A percentile compares a stretch with the other conserved stretches of the same genome.
Evolutionary conservation across 2,797 vertebrate species (phyloP).

Genomic region (Esox masquinongy): DNA sequence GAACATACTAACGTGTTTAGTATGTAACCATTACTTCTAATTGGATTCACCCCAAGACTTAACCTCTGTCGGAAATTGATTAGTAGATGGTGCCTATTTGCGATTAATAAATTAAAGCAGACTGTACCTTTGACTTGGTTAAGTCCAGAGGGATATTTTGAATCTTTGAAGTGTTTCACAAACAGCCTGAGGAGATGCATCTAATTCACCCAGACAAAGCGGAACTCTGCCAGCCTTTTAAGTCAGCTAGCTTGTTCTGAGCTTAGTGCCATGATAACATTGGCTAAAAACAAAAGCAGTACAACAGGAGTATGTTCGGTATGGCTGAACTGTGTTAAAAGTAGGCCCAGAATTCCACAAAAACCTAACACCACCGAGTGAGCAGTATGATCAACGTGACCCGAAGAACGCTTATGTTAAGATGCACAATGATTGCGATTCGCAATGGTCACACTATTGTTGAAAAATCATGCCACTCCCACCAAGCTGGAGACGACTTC

Average conservation of each 20-base stretch:
- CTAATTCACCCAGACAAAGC: neutral
- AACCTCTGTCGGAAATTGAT: slow-evolving; percentile 41
- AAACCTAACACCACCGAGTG: neutral
- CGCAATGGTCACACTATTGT: too few species aligned
- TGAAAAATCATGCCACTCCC: too few species aligned
- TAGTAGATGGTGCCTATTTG: slow-evolving; percentile 44
- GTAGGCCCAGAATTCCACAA: neutral
- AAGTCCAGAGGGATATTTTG: neutral
- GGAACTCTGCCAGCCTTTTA: neutral
- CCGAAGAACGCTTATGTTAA: neutral
- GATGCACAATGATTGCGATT: too few species aligned
- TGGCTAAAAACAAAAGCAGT: neutral
- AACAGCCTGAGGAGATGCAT: neutral
- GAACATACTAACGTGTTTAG: neutral
- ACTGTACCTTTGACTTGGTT: neutral
- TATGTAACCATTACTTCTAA: neutral
- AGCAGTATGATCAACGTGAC: neutral
- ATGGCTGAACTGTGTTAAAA: neutral
- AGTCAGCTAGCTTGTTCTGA: neutral
- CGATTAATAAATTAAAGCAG: slow-evolving; percentile 49
- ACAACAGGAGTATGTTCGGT: neutral
- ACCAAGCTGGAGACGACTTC: too few species aligned
- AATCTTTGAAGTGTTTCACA: neutral
- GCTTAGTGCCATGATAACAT: neutral
- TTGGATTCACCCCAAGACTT: neutral